A percentile compares a stretch with the other conserved stretches of the same genome.
Conservation (phyloP, 37 sponge, comb jelly and placozoan species). For the Crambe crambe region DNA sequence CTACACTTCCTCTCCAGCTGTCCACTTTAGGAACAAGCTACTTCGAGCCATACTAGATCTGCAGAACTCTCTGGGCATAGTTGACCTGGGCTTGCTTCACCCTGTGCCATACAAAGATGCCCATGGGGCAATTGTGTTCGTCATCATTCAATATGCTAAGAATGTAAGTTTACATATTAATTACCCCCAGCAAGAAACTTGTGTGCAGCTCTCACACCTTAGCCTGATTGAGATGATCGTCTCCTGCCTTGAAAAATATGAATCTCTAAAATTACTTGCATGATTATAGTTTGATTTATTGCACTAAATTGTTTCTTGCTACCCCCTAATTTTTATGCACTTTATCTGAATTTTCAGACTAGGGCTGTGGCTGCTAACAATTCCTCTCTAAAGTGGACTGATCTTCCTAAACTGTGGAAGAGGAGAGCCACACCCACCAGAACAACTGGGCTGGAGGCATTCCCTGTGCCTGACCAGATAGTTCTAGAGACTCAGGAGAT, state of each 20-base stretch:
- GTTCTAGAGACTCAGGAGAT: constrained; percentile 41
- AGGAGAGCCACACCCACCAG: constrained; percentile 3
- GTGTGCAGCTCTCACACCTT: too few species aligned
- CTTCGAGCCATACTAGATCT: constrained; percentile 50
- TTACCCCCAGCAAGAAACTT: too few species aligned
- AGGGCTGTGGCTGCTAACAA: not conserved
- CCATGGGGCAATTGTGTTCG: constrained; percentile 59
- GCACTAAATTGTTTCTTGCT: too few species aligned
- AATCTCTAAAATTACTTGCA: too few species aligned
- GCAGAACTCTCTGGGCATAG: constrained; percentile 41
- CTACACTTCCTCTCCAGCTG: constrained; percentile 56
- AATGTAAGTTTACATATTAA: constrained; percentile 19
- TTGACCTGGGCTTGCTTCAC: constrained; percentile 65
- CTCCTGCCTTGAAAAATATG: too few species aligned
- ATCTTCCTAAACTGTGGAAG: constrained; percentile 37
- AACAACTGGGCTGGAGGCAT: not conserved
- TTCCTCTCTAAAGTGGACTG: constrained; percentile 32
- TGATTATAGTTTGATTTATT: too few species aligned
- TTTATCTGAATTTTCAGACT: too few species aligned
- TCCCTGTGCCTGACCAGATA: constrained; percentile 47
- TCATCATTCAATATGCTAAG: constrained; percentile 42
- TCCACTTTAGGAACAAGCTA: constrained; percentile 61
- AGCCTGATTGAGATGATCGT: too few species aligned
- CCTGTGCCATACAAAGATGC: constrained; percentile 63
- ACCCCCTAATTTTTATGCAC: too few species aligned